These are phyloP conservation scores for Muntiacus muntjak DNA, from an alignment of 2,113 vertebrate genomes.

Conservation along the genomic window DNA sequence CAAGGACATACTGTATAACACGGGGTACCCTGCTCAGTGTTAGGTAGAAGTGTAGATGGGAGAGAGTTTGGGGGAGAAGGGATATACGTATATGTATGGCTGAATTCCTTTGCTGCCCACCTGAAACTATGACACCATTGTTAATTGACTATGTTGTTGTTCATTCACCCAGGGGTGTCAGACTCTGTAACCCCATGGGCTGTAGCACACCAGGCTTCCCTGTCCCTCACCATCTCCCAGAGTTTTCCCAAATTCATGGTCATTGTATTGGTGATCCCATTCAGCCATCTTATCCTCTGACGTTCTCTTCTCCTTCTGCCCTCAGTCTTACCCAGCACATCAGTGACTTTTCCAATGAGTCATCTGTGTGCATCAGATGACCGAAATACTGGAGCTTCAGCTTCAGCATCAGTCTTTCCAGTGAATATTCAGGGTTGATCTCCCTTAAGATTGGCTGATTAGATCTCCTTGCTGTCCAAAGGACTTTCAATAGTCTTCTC, in stretches of 20 bases:
- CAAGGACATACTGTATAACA: neutral
- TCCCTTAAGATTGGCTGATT: neutral
- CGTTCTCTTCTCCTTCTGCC: neutral
- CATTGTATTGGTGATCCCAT: neutral
- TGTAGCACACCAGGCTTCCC: neutral
- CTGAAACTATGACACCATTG: neutral
- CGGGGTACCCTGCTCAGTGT: neutral
- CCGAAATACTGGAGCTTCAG: neutral
- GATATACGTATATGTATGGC: neutral
- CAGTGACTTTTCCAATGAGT: neutral
- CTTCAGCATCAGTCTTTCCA: neutral
- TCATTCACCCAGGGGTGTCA: neutral
- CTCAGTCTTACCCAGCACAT: neutral
- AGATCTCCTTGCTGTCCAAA: neutral
- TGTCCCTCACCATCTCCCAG: neutral
- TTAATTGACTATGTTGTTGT: neutral
- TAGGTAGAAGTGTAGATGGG: neutral
- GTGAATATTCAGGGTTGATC: neutral
- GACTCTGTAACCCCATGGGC: neutral
- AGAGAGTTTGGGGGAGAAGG: neutral
- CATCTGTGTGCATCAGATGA: neutral
- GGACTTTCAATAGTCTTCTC: neutral
- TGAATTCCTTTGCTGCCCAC: neutral
- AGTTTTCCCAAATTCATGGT: neutral
- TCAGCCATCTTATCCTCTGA: neutral